Percentiles rank a stretch among this genome's conserved stretches.
phyloP scores from a whole-genome alignment of 2,113 vertebrate species.

The Lampris megalopsis region DNA sequence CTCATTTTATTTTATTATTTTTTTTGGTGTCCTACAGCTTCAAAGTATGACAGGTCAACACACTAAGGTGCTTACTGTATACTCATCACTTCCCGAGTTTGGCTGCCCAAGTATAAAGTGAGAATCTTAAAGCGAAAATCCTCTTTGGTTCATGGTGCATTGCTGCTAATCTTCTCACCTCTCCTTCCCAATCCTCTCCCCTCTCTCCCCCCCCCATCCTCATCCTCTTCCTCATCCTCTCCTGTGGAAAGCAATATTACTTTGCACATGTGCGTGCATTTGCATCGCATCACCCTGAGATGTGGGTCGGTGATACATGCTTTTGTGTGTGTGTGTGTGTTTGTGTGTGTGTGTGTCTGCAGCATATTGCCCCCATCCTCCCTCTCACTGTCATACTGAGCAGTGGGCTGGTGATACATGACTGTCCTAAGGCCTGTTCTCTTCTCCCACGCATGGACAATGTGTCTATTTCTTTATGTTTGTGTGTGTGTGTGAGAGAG shows the following conservation, averaged over 20 bases:
- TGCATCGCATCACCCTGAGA: background rate
- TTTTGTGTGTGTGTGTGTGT: background rate
- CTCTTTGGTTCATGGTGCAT: background rate
- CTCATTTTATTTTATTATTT: background rate
- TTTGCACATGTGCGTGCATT: background rate
- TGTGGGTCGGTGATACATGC: no score
- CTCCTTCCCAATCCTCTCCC: background rate
- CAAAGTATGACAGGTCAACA: background rate
- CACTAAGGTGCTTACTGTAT: background rate
- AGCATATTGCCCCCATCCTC: conserved; percentile 1
- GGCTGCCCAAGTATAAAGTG: background rate
- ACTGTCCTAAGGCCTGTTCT: conserved; percentile 47
- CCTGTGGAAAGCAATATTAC: conserved; percentile 11
- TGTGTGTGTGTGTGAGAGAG: background rate
- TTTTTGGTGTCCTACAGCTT: background rate
- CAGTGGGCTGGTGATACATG: conserved; percentile 41
- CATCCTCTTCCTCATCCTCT: conserved; percentile 1
- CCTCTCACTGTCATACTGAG: conserved; percentile 33
- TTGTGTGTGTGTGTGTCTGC: background rate
- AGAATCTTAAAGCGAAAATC: background rate
- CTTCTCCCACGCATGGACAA: conserved; percentile 2
- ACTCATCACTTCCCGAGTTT: no score
- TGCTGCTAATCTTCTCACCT: background rate
- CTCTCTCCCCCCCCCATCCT: background rate
- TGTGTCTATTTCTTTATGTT: background rate